Evolutionary conservation across 2,113 vertebrate species (phyloP).

Genomic region (Podarcis cretensis): DNA sequence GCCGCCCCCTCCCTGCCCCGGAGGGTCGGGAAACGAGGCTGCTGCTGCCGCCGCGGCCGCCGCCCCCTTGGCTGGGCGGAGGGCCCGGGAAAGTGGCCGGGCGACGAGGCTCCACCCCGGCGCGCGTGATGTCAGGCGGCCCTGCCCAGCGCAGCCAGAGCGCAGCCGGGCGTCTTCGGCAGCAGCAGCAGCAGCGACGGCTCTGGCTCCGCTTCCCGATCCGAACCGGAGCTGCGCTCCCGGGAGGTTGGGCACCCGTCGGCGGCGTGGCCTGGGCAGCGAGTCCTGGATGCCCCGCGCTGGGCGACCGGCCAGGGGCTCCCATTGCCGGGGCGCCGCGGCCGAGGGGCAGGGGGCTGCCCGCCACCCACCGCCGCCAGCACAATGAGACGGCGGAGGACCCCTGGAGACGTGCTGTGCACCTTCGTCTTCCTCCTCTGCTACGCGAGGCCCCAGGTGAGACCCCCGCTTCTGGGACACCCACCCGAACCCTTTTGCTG

Average conservation of each 20-base stretch:
- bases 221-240: no score
- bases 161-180: neutral
- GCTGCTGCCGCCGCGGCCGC: neutral
- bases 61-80: neutral
- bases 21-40: neutral
- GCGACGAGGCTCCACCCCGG: neutral
- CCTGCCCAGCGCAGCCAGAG: neutral
- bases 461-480: neutral
- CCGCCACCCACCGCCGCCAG: neutral
- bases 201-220: no score
- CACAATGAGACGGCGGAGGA: neutral
- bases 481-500: no score
- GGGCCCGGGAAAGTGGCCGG: neutral
- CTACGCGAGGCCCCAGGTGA: neutral
- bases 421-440: neutral
- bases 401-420: neutral
- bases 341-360: neutral
- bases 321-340: neutral
- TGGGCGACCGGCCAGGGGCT: neutral
- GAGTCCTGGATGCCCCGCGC: neutral
- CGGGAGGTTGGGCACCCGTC: no score
- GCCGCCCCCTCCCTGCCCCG: neutral
- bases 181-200: no score
- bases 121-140: neutral
- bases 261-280: no score